Percentiles rank a stretch among this genome's conserved stretches.
Evolutionary conservation across 2,888 invertebrate genomes (phyloP).

Genomic region (Odontomyia ornata): DNA sequence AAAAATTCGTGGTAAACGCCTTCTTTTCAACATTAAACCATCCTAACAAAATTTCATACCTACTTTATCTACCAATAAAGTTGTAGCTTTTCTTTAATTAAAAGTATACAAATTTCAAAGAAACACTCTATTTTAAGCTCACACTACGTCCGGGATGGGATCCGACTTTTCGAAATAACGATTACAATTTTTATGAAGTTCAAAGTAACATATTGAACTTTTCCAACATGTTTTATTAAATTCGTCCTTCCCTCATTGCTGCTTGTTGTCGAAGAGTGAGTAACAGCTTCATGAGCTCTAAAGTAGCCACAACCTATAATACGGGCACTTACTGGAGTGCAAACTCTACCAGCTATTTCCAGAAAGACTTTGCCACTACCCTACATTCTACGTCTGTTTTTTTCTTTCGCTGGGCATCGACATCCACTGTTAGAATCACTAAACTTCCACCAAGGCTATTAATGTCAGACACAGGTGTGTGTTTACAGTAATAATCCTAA

Average conservation of each 20-base stretch:
- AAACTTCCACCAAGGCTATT: conserved; percentile 33
- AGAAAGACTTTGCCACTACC: not conserved
- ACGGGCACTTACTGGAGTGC: not conserved
- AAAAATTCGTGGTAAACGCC: too few species aligned
- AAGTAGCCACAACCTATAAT: not conserved
- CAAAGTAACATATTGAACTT: conserved; percentile 24
- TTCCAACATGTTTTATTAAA: not conserved
- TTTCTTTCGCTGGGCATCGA: not conserved
- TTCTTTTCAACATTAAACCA: too few species aligned
- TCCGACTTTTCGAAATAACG: too few species aligned
- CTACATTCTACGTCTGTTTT: not conserved
- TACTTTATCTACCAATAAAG: too few species aligned
- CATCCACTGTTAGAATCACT: conserved; percentile 12
- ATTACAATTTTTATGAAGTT: conserved; percentile 17
- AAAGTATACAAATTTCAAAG: too few species aligned
- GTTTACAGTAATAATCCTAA: conserved; percentile 43
- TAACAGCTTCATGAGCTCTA: conserved; percentile 12
- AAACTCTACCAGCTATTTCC: not conserved
- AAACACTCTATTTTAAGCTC: too few species aligned
- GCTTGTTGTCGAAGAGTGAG: not conserved
- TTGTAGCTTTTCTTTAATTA: too few species aligned
- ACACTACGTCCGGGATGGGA: too few species aligned
- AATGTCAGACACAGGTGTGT: conserved; percentile 42
- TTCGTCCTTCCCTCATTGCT: not conserved
- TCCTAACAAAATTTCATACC: too few species aligned